These are phyloP conservation scores for Merluccius polli DNA, from an alignment of 2,797 vertebrate genomes.

Conservation along the genomic window DNA sequence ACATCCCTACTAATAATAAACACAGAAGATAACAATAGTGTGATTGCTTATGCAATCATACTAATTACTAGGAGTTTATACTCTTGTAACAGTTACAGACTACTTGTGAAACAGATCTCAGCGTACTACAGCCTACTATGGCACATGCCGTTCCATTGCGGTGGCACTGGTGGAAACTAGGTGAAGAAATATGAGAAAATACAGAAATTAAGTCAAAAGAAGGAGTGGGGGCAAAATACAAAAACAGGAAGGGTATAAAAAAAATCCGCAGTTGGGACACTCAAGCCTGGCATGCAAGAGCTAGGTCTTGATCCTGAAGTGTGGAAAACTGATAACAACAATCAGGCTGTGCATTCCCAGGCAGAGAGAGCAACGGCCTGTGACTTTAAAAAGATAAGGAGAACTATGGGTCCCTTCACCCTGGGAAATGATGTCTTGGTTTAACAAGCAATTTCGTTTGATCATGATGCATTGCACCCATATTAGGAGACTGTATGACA, in stretches of 20 bases:
- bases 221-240: slow-evolving; percentile 25
- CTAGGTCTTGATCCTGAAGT: slow-evolving; percentile 61
- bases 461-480: neutral
- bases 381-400: slow-evolving; percentile 57
- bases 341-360: slow-evolving; percentile 63
- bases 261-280: slow-evolving; percentile 4
- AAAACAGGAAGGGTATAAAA: neutral
- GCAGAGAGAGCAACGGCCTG: slow-evolving; percentile 56
- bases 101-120: slow-evolving; percentile 60
- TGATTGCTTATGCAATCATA: too few relatives aligned
- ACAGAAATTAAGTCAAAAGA: slow-evolving; percentile 6
- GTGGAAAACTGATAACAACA: slow-evolving; percentile 63
- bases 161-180: slow-evolving; percentile 31
- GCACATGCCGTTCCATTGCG: slow-evolving; percentile 47
- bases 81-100: slow-evolving; percentile 71
- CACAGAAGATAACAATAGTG: too few relatives aligned
- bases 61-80: slow-evolving; percentile 74
- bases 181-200: neutral
- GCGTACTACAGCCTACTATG: slow-evolving; percentile 37
- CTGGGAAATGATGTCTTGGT: slow-evolving; percentile 10
- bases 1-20: too few relatives aligned
- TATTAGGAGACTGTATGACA: neutral
- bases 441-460: neutral
- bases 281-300: slow-evolving; percentile 21
- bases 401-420: slow-evolving; percentile 17